Conservation (phyloP, 2,888 invertebrate genomes). For the Odontocerum albicorne region DNA sequence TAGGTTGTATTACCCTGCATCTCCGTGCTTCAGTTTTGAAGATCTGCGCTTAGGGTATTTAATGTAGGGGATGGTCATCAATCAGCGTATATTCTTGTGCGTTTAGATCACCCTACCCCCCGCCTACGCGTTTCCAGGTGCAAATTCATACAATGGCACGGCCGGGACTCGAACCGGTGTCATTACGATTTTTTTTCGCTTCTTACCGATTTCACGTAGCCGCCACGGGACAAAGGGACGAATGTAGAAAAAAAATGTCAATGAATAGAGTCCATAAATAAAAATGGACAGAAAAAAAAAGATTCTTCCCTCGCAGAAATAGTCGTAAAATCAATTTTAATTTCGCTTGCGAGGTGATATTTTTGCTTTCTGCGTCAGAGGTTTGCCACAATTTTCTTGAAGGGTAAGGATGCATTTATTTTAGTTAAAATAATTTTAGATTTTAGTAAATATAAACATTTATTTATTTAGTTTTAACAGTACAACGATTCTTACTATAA, state of each 20-base stretch:
- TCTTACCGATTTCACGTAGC: slow-evolving; percentile 33
- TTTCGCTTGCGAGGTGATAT: slow-evolving; percentile 11
- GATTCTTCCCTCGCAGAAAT: background rate
- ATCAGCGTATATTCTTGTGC: slow-evolving; percentile 24
- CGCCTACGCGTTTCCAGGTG: slow-evolving; percentile 35
- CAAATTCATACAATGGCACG: slow-evolving; percentile 22
- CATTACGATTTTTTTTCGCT: slow-evolving; percentile 35
- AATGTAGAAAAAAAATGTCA: slow-evolving; percentile 32
- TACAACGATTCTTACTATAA: too few relatives aligned
- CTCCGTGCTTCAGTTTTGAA: background rate
- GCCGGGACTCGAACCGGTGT: slow-evolving; percentile 22
- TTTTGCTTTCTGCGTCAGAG: too few relatives aligned
- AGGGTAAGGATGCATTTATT: too few relatives aligned
- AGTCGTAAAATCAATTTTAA: slow-evolving; percentile 34
- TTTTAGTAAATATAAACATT: too few relatives aligned
- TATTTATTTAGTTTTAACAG: too few relatives aligned
- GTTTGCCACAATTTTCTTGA: too few relatives aligned
- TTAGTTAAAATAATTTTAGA: too few relatives aligned
- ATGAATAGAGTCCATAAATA: slow-evolving; percentile 35
- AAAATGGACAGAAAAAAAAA: slow-evolving; percentile 26
- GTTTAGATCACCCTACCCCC: slow-evolving; percentile 22
- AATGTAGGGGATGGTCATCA: slow-evolving; percentile 28
- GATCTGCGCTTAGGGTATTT: slow-evolving; percentile 6
- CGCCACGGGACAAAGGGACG: slow-evolving; percentile 24
- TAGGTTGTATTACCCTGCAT: background rate